Evolutionary conservation across 2,113 vertebrate species (phyloP), one percentile per base, ranked within the genome.

Genomic region (Dipodomys spectabilis): DNA sequence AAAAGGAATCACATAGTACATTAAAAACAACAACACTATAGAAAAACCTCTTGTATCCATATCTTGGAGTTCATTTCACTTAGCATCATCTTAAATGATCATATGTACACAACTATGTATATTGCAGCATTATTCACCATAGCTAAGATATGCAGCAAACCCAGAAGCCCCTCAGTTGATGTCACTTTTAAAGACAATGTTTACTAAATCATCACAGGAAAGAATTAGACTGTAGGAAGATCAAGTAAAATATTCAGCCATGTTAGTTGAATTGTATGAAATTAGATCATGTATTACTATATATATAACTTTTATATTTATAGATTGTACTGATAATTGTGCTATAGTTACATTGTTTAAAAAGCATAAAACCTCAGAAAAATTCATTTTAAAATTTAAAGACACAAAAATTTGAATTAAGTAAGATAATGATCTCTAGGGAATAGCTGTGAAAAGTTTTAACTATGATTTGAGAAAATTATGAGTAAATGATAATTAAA

Each of bases 401-500:
- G 57, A 78, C 85, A 78, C 85, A 93, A 90, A 89, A 95, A 23
- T 35, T 69, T 39, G 74, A 93, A 86, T 82, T 94, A 87, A 87
- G 19, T 18, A 92, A 80, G n/a, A 87, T 22, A 19, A 30, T 44
- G 25, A 69, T 94, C 65, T 93, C 67, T 20, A 78, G n/a, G 67
- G 35, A 84, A 90, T 73, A 95, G 49, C 35, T 91, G 80, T 80
- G 35, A 49, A 91, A 92, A 91, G 57, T 72, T 88, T 94, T 90
- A 97, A 72, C 75, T 82, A 75, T 68, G 73, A 86, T 65, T 93
- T 91, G 87, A 92, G n/a, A 68, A 94, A 95, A 78, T 74, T 78
- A 22, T 93, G 30, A 35, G 45, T 92, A 95, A 94, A 92, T 93
- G 35, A 90, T 93, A 80, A 95, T 94, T 88, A 94, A 95, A 93